These are phyloP conservation scores for Acipenser ruthenus DNA, from an alignment of 2,797 vertebrate genomes.

Conservation along the genomic window DNA sequence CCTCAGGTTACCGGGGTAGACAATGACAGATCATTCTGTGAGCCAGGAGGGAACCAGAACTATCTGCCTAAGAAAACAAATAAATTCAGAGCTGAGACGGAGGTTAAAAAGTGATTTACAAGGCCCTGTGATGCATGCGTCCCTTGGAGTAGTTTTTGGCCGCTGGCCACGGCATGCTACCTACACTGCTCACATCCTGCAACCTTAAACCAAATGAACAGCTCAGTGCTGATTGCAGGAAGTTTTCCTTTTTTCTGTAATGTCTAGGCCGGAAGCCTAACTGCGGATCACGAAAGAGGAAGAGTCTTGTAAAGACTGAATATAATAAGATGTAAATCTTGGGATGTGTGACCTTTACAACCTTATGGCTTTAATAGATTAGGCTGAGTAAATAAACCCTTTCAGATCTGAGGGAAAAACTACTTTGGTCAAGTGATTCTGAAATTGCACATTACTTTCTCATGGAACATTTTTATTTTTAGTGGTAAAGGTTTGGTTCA, in stretches of 20 bases:
- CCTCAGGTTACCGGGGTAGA: conserved; percentile 39
- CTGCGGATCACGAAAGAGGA: conserved; percentile 27
- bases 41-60: conserved; percentile 34
- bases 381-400: conserved; percentile 35
- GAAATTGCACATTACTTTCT: no score
- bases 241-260: conserved; percentile 26
- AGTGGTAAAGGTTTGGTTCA: no score
- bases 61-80: conserved; percentile 49
- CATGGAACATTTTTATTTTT: no score
- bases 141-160: conserved; percentile 27
- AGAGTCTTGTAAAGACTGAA: conserved; percentile 32
- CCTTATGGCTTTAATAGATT: conserved; percentile 26
- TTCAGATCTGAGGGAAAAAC: background rate
- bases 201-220: conserved; percentile 20
- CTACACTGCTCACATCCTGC: conserved; percentile 19
- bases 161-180: conserved; percentile 19
- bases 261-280: conserved; percentile 40
- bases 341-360: conserved; percentile 41
- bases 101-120: conserved; percentile 46
- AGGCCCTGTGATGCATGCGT: conserved; percentile 22
- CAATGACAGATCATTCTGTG: conserved; percentile 48
- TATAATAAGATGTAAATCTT: conserved; percentile 49
- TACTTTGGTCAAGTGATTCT: no score
- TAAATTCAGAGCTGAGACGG: conserved; percentile 37
- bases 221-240: conserved; percentile 23